Base-by-base conservation (phyloP, 2,888 invertebrate species). In the Notodonta ziczac region DNA sequence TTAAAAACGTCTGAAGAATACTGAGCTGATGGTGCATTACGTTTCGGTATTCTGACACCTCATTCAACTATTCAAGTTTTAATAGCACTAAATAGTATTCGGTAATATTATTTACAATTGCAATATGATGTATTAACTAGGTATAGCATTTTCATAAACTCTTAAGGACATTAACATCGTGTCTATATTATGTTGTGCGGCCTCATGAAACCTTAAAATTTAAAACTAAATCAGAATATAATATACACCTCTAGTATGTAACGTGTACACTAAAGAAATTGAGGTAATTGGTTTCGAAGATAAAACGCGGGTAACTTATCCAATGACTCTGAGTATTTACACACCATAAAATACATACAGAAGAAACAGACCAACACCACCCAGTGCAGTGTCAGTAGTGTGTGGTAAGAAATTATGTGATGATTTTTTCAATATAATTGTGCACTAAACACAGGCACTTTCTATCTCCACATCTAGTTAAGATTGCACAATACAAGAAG, bases 241-340 rank as follows among this genome's bases (percentile, higher is more conserved):
- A 85, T 80, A 86, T 82, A 89, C 86, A 87, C 84, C 82, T 84
- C 82, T 83, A 84, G 81, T 82, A 85, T 83, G 85, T 79, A 82
- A 82, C 80, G 87, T 85, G 89, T 87, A 89, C 81, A 85, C 89
- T 92, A 90, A 89, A 89, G 90, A 91, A 87, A 91, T 91, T 93
- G 93, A 93, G 93, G 93, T 93, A 93, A 92, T 91, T 88, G 93
- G 93, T 93, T 93, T 86, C 82, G 90, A 90, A 90, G 85, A 89
- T 81, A 88, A 86, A 86, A 88, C 83, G 83, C 83, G 89, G 93
- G 90, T 91, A 91, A 92, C 91, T 93, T 86, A 90, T 90, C 89
- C 90, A 90, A 91, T 90, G 88, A 91, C 89, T 91, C 84, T 83
- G 86, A 88, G 85, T 91, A 91, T 90, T 87, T 89, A 91, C 90